Base-by-base conservation (phyloP, 2,797 vertebrate genomes). In the Xenopus petersii region DNA sequence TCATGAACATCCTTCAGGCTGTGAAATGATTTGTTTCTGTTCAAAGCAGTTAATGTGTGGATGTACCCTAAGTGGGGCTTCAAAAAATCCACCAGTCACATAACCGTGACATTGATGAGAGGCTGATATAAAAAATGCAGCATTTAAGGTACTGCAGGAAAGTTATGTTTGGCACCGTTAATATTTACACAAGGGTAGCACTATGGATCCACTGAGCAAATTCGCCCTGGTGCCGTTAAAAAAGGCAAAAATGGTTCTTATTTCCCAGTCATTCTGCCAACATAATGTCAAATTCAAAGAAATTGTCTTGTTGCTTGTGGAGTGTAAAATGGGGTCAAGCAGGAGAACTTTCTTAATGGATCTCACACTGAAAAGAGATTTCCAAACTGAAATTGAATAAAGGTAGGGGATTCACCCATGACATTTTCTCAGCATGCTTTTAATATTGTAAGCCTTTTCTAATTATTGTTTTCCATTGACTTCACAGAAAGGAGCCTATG, bases 281-380 rank as follows among this genome's bases (percentile, higher is more conserved):
- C 86, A 90, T 10, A 85, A 93, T 75, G 84, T 94, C 70, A 95
- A 93, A 77, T 99, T 96, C 82, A 81, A 30, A 62, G 90, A 92
- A 42, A 81, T 94, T 79, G 91, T 90, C 0, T 83, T 99, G 80
- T 98, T 93, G 85, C 92, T 99, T 84, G 90, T 98, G 88, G 95
- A 98, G 87, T 96, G 89, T 87, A 97, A 94, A 85, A 99, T 99
- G 97, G 97, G 97, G 12, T 63, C 73, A 79, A 95, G 90, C 84
- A 92, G 97, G 86, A 95, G 95, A 81, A 84, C 36, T 2, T 99
- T 99, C 86, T 88, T 99, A 83, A 95, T 92, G 86, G 90, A 92
- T 70, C 89, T 99, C 84, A 97, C 94, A 82, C 91, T 93, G 84
- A 95, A 91, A 46, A 98, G 98, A 87, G 97, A 97, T 74, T 99